Evolutionary conservation across 2,113 vertebrate species (phyloP).

Genomic region (Puntigrus tetrazona): DNA sequence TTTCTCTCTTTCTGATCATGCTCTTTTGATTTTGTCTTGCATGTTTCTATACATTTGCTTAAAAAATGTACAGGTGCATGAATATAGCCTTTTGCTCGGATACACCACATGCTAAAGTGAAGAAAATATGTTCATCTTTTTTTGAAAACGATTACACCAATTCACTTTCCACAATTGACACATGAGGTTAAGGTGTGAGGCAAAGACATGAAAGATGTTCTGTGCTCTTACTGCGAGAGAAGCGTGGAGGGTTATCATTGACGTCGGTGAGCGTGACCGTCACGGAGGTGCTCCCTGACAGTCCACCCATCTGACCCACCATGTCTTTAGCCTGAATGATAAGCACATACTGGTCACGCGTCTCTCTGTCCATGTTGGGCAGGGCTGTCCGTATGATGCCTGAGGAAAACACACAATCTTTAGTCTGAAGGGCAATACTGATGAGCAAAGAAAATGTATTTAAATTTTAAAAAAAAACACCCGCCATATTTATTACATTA

Average conservation of each 20-base stretch:
- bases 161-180: neutral
- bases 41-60: too few relatives aligned
- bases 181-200: neutral
- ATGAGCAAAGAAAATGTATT: neutral
- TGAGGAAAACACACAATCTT: slow-evolving; percentile 61
- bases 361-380: slow-evolving; percentile 96
- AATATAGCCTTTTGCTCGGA: neutral
- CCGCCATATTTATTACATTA: too few relatives aligned
- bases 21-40: too few relatives aligned
- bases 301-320: slow-evolving; percentile 95
- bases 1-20: too few relatives aligned
- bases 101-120: neutral
- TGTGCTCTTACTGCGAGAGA: slow-evolving; percentile 83
- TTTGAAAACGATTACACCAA: neutral
- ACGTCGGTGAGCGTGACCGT: slow-evolving; percentile 93
- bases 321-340: slow-evolving; percentile 99
- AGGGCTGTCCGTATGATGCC: slow-evolving; percentile 95
- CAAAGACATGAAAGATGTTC: neutral
- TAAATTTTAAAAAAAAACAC: neutral
- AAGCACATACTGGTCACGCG: slow-evolving; percentile 92
- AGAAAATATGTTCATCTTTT: neutral
- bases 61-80: too few relatives aligned
- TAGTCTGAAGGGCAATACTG: neutral
- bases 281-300: slow-evolving; percentile 93
- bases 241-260: slow-evolving; percentile 70